Percentiles rank a stretch among this genome's conserved stretches.
Evolutionary conservation across 2,113 vertebrate genomes (phyloP).

Genomic region (Bos indicus): DNA sequence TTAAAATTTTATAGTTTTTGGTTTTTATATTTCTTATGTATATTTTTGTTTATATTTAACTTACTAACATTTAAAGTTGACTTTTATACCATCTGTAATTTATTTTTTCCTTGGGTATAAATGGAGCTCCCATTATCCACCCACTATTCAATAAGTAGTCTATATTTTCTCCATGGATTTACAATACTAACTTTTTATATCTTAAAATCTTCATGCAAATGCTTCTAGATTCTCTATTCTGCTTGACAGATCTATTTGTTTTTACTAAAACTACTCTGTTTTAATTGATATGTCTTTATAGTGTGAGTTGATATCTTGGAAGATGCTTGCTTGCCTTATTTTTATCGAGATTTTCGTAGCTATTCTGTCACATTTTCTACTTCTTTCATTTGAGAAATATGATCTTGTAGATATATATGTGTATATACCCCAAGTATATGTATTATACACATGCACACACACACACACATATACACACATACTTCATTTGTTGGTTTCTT

Average conservation of each 20-base stretch:
- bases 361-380: background rate
- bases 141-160: background rate
- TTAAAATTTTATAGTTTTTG: background rate
- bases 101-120: background rate
- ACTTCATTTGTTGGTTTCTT: background rate
- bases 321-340: background rate
- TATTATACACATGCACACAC: background rate
- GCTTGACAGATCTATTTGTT: background rate
- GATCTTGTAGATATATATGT: background rate
- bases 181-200: background rate
- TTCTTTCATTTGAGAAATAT: background rate
- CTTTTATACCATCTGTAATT: background rate
- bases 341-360: background rate
- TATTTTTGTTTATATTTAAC: constrained; percentile 1
- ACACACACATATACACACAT: background rate
- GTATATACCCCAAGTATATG: background rate
- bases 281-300: background rate
- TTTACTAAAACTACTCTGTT: background rate
- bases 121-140: background rate
- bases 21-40: background rate
- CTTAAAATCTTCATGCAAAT: background rate
- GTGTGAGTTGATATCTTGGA: background rate
- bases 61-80: background rate
- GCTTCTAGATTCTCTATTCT: background rate
- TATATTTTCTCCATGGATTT: background rate